Evolutionary conservation across 2,888 invertebrate genomes (phyloP).

Genomic region (Stegana nigrithorax): DNA sequence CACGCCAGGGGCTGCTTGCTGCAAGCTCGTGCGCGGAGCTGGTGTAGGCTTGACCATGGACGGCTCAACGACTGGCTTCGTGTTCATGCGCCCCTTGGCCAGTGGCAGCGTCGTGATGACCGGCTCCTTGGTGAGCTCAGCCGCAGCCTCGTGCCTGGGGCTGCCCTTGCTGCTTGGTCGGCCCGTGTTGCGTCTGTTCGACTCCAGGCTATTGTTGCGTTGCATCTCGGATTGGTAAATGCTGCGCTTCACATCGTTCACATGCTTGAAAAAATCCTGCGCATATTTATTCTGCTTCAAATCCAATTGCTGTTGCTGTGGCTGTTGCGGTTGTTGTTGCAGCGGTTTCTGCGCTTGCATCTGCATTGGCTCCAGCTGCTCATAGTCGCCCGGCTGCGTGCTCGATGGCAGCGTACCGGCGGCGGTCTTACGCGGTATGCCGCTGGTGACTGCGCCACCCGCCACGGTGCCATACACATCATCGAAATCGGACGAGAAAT

Average conservation of each 20-base stretch:
- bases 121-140: slow-evolving; percentile 25
- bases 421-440: slow-evolving; percentile 61
- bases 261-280: slow-evolving; percentile 69
- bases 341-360: slow-evolving; percentile 38
- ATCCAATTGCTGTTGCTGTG: slow-evolving; percentile 53
- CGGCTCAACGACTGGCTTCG: not conserved
- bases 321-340: slow-evolving; percentile 38
- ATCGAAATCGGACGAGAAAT: slow-evolving; percentile 68
- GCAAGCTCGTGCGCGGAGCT: slow-evolving; percentile 56
- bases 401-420: slow-evolving; percentile 59
- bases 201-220: slow-evolving; percentile 50
- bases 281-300: slow-evolving; percentile 68
- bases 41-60: slow-evolving; percentile 52
- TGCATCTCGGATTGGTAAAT: slow-evolving; percentile 67
- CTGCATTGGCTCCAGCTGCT: slow-evolving; percentile 27
- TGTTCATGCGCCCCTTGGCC: slow-evolving; percentile 54
- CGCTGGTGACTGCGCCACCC: slow-evolving; percentile 51
- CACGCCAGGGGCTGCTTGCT: slow-evolving; percentile 33
- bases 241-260: slow-evolving; percentile 68
- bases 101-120: slow-evolving; percentile 57
- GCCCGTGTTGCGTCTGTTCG: slow-evolving; percentile 31
- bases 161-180: slow-evolving; percentile 31
- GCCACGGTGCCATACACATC: slow-evolving; percentile 61
- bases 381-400: slow-evolving; percentile 30
- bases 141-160: slow-evolving; percentile 38